Evolutionary conservation across 2,888 invertebrate species (phyloP).

Genomic region (Tetropium fuscum): DNA sequence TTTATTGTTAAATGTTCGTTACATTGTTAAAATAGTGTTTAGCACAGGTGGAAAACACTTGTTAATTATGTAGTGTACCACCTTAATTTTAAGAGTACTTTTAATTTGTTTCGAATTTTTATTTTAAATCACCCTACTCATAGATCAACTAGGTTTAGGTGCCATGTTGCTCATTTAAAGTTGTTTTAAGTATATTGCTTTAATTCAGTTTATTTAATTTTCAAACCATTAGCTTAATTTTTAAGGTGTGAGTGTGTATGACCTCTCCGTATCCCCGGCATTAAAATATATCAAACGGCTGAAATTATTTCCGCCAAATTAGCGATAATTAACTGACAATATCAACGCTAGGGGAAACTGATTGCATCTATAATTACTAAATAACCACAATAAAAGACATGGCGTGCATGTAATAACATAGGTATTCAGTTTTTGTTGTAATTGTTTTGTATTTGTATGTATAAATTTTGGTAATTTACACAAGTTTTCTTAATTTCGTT

Average conservation of each 20-base stretch:
- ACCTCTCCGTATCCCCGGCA: constrained; percentile 22
- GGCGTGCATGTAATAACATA: constrained; percentile 38
- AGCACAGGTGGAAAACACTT: constrained; percentile 39
- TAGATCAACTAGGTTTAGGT: constrained; percentile 21
- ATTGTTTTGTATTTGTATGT: constrained; percentile 46
- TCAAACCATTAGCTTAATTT: constrained; percentile 24
- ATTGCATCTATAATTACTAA: constrained; percentile 24
- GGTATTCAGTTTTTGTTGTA: constrained; percentile 46
- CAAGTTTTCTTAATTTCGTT: constrained; percentile 50
- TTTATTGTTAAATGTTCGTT: constrained; percentile 36
- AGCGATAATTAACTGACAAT: constrained; percentile 22
- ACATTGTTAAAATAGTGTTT: constrained; percentile 40
- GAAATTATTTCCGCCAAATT: constrained; percentile 27
- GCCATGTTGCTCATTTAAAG: constrained; percentile 30
- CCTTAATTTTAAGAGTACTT: constrained; percentile 38
- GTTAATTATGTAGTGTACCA: constrained; percentile 41
- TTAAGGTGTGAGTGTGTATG: constrained; percentile 22
- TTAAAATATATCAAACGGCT: constrained; percentile 36
- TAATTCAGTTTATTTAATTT: constrained; percentile 25
- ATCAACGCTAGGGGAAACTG: constrained; percentile 16
- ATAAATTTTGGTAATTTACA: constrained; percentile 49
- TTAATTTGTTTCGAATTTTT: constrained; percentile 35
- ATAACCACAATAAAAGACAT: constrained; percentile 31
- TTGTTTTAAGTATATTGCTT: constrained; percentile 18
- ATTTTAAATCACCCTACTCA: constrained; percentile 30